Conservation (phyloP, 2,797 vertebrate genomes). For the Kryptopterus vitreolus region DNA sequence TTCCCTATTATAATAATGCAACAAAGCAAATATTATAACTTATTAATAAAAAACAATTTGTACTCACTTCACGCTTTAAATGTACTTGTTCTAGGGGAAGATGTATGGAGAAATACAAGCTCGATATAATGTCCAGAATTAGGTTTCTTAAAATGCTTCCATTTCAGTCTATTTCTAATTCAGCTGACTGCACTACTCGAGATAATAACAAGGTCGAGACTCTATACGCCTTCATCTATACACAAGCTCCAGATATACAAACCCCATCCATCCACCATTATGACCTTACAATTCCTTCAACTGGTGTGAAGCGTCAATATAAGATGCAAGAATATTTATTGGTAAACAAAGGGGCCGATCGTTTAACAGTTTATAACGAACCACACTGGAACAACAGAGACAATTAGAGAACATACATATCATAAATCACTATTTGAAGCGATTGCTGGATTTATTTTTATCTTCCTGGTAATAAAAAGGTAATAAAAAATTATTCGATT, state of each 20-base stretch:
- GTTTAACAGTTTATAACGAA: too few species aligned
- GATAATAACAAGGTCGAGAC: background rate
- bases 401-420: background rate
- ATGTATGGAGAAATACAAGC: too few species aligned
- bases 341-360: too few species aligned
- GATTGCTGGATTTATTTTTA: background rate
- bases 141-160: background rate
- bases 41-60: too few species aligned
- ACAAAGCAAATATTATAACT: too few species aligned
- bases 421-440: background rate
- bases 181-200: background rate
- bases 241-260: background rate
- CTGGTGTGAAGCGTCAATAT: background rate
- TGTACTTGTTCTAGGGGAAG: too few species aligned
- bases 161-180: too few species aligned
- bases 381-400: too few species aligned
- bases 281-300: background rate
- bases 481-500: background rate
- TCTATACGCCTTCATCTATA: background rate
- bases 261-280: background rate
- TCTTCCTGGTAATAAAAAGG: background rate
- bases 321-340: background rate
- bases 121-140: too few species aligned
- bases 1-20: too few species aligned
- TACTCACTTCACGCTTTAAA: too few species aligned